Evolutionary conservation across 2,113 vertebrate species (phyloP), one percentile per base, ranked within the genome.

Genomic region (Chloebia gouldiae): DNA sequence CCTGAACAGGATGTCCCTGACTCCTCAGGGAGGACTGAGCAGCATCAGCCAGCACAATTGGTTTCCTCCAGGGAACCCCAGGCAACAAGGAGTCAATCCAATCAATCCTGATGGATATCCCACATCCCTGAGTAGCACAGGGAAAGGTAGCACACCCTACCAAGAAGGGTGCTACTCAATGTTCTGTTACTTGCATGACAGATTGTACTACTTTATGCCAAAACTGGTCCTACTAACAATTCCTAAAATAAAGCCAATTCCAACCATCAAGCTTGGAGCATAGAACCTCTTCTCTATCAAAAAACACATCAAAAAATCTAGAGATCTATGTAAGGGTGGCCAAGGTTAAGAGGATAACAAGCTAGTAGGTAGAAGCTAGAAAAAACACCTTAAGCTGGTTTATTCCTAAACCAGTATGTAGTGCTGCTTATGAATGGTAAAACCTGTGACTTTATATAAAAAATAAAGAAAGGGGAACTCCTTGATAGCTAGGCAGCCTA

Each of bases 21-120:
- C 6, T 47, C 31, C 25, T 49, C 2, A 0, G 8, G 7, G 9
- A 31, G 30, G 51, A 80, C 33, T 0, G 18, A 49, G 16, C 6
- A 14, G 4, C 2, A 0, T 7, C 33, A n/a, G 35, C 3, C 0
- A 1, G 28, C 5, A 22, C 33, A 17, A 8, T 1, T 0, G 0
- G 7, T 5, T 28, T 49, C 53, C 13, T 73, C 60, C 31, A 42
- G 25, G 6, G 31, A 50, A 15, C 0, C 4, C 6, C 8, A 3
- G 33, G 28, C 17, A 4, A n/a, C 49, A 31, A n/a, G 42, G 19
- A 44, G 13, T 6, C 4, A 1, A 57, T 27, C 39, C 11, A 4
- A 0, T 11, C 2, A 4, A 35, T 27, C 45, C 21, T 2, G 0
- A 15, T 0, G 0, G 11, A 54, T 14, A 14, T 40, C 25, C 15